Conservation (phyloP, 2,113 vertebrate genomes). For the Microcebus jonahi region DNA sequence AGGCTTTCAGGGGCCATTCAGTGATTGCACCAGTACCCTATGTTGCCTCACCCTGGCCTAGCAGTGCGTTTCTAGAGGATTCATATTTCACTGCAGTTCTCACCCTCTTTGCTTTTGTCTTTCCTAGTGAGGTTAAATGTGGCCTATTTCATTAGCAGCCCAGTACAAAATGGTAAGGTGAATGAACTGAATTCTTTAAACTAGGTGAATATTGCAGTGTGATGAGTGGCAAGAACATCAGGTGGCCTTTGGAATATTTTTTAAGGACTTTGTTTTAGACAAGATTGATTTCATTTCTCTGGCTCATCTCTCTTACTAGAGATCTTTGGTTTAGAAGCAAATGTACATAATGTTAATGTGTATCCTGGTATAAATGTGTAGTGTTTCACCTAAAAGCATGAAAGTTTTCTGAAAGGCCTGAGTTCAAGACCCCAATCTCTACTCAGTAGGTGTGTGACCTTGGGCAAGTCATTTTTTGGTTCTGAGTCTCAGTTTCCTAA, state of each 20-base stretch:
- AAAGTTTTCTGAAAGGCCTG: conserved; percentile 8
- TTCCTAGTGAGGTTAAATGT: neutral
- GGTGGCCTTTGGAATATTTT: neutral
- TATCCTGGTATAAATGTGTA: neutral
- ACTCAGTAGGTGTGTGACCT: neutral
- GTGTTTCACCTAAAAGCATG: neutral
- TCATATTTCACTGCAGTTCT: neutral
- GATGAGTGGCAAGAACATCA: neutral
- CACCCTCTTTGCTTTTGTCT: neutral
- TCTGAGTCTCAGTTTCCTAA: neutral
- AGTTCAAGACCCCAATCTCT: neutral
- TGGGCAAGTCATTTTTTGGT: conserved; percentile 34
- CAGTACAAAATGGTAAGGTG: conserved; percentile 7
- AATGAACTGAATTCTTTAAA: conserved; percentile 42
- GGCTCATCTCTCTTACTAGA: neutral
- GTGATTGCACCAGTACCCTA: neutral
- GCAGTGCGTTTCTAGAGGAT: conserved; percentile 15
- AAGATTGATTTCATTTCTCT: conserved; percentile 28
- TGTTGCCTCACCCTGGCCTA: neutral
- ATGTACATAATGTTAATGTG: neutral
- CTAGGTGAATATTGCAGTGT: neutral
- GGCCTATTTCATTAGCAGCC: neutral
- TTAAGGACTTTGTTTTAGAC: conserved; percentile 12
- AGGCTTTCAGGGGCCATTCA: neutral
- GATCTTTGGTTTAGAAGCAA: conserved; percentile 46